A percentile compares a stretch with the other conserved stretches of the same genome.
Conservation (phyloP, 2,113 vertebrate genomes). For the Procavia capensis region DNA sequence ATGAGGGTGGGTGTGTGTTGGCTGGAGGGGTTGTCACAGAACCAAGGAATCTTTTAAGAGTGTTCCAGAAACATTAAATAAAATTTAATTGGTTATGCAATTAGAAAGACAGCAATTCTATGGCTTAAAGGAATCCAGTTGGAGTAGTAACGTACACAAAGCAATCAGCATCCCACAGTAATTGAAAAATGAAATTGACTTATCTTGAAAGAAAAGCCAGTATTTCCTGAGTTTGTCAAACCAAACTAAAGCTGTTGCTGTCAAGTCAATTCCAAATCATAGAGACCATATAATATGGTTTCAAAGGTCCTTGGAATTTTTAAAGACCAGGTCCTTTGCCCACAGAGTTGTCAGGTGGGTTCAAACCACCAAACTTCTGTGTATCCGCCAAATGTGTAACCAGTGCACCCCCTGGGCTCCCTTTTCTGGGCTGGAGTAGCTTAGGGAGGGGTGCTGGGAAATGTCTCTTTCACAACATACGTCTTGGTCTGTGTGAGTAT, state of each 20-base stretch:
- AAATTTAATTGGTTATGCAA: slow-evolving; percentile 71
- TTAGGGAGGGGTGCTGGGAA: background rate
- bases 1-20: background rate
- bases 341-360: background rate
- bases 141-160: slow-evolving; percentile 68
- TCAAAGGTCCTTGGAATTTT: background rate
- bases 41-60: slow-evolving; percentile 36
- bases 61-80: slow-evolving; percentile 71
- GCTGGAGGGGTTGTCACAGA: background rate
- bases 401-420: background rate
- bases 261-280: background rate
- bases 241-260: background rate
- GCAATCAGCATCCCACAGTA: slow-evolving; percentile 59
- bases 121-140: slow-evolving; percentile 65
- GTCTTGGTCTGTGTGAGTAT: background rate
- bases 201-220: slow-evolving; percentile 61
- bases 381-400: background rate
- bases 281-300: background rate
- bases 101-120: slow-evolving; percentile 47
- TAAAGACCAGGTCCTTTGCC: background rate
- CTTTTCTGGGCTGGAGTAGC: background rate
- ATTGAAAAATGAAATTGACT: slow-evolving; percentile 65
- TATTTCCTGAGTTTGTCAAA: slow-evolving; percentile 30
- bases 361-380: background rate
- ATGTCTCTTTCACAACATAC: slow-evolving; percentile 56